Conservation (phyloP, 2,797 vertebrate species). For the Dryobates pubescens region DNA sequence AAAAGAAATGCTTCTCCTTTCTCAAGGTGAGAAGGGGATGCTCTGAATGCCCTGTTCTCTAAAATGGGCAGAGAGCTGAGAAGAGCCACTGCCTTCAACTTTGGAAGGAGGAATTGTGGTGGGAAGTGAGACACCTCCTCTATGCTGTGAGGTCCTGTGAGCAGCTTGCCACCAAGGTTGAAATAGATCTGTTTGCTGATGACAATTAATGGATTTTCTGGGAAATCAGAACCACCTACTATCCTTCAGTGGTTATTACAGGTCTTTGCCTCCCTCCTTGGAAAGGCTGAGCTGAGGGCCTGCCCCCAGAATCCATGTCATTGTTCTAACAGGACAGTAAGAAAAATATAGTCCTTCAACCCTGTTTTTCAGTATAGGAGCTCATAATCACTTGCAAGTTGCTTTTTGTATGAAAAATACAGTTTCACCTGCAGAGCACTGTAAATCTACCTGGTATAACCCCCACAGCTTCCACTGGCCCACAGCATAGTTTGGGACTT, state of each 20-base stretch:
- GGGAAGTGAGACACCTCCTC: background rate
- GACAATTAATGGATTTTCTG: background rate
- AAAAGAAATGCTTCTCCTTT: background rate
- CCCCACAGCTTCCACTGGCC: background rate
- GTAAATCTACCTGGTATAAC: background rate
- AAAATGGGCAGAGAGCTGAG: background rate
- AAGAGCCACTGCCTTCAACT: background rate
- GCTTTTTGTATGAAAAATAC: background rate
- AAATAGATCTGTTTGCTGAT: background rate
- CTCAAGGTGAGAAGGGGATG: background rate
- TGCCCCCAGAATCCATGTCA: background rate
- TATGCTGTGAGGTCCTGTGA: background rate
- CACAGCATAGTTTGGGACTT: background rate
- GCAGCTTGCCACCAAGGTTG: background rate
- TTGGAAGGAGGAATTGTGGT: background rate
- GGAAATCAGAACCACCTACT: background rate
- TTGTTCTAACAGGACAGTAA: background rate
- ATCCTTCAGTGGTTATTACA: background rate
- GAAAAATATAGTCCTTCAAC: background rate
- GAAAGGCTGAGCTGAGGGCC: background rate
- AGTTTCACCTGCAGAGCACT: background rate
- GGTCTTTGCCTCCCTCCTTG: background rate
- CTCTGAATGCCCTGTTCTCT: background rate
- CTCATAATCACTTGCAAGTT: background rate
- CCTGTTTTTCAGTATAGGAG: background rate